Evolutionary conservation across 2,888 invertebrate genomes (phyloP), one percentile per base, ranked within the genome.

Genomic region (Masnerella sp.): DNA sequence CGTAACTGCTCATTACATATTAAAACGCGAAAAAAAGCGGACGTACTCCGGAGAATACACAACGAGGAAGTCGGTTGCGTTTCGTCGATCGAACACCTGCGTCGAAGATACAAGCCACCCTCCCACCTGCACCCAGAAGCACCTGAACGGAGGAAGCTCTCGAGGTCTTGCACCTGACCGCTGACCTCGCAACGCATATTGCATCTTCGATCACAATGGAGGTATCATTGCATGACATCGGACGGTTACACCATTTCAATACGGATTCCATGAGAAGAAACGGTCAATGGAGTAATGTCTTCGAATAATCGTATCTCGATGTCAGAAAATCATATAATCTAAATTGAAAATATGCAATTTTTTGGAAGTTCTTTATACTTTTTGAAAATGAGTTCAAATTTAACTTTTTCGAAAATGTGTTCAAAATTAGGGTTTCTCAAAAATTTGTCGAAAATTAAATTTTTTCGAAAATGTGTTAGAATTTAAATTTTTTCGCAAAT

Each of bases 51-150:
- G 20, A 38, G 59, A 65, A 52, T 40, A 38, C 43, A 59, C 65
- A 72, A 75, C 74, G 62, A 79, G 79, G 77, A 80, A 78, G 79
- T 79, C 75, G 43, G 52, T 75, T 52, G 77, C 73, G 78, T 80
- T 78, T 79, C 62, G 74, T 74, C 64, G 64, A 76, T 71, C 75
- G 77, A 74, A 77, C 81, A 81, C 82, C 82, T 83, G 83, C 82
- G 68, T 71, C 49, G 49, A 56, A 64, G 61, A 72, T 59, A 51
- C 71, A 38, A 22, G 32, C 20, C 65, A 64, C 69, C 61, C 71
- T 74, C 61, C 80, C 83, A 82, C 83, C 82, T 83, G 83, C 81
- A 81, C 82, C 81, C 81, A 76, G 59, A 52, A 38, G 79, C 74
- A 84, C 83, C 83, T 83, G 83, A 82, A 84, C 78, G 74, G 47